A percentile compares a stretch with the other conserved stretches of the same genome.
These are phyloP conservation scores for Myzus persicae DNA, from an alignment of 1,140 invertebrate genomes.

Conservation along the genomic window DNA sequence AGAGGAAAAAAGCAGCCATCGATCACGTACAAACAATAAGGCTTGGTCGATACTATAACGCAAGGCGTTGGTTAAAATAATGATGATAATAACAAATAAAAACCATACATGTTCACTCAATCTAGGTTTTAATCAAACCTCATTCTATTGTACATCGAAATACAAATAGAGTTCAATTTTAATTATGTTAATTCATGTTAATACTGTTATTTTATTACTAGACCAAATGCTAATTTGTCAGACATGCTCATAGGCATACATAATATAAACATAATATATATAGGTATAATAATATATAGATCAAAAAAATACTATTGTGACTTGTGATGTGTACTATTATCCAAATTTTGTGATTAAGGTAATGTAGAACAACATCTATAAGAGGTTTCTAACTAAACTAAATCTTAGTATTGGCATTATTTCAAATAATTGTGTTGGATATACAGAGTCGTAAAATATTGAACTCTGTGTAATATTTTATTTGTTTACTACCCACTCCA, in stretches of 20 bases:
- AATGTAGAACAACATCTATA: not conserved
- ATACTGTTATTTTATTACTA: slow-evolving; percentile 9
- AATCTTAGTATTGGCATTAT: slow-evolving; percentile 11
- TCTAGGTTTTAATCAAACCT: slow-evolving; percentile 37
- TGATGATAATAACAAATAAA: slow-evolving; percentile 44
- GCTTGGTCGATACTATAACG: slow-evolving; percentile 34
- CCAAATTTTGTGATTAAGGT: not conserved
- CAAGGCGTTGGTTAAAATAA: slow-evolving; percentile 50
- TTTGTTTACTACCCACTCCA: slow-evolving; percentile 8
- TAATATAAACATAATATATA: not conserved
- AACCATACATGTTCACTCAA: slow-evolving; percentile 36
- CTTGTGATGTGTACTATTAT: not conserved
- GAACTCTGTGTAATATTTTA: not conserved
- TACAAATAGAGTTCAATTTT: slow-evolving; percentile 37
- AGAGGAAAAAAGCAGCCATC: slow-evolving; percentile 47
- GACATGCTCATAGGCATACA: not conserved
- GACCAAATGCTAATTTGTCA: not conserved
- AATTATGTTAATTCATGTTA: slow-evolving; percentile 22
- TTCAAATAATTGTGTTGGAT: not conserved
- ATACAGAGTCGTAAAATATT: not conserved
- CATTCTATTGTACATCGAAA: slow-evolving; percentile 15
- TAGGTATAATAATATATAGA: not conserved
- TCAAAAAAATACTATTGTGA: not conserved
- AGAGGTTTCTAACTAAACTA: not conserved
- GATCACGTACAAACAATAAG: slow-evolving; percentile 57